Base-by-base conservation (phyloP, 1,140 invertebrate species). In the Nebria ingens region DNA sequence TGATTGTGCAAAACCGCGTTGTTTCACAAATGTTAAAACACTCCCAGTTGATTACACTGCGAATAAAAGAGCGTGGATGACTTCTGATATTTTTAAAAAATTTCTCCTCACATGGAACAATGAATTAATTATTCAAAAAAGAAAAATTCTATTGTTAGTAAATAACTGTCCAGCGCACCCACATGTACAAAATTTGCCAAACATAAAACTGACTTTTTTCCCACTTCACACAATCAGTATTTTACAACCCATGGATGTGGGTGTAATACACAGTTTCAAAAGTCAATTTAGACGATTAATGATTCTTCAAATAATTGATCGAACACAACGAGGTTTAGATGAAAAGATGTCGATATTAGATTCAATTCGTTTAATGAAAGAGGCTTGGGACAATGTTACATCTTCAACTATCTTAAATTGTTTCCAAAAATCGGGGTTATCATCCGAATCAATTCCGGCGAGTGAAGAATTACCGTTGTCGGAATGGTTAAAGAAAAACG, bases 231-330 rank as follows among this genome's bases (percentile, higher is more conserved):
- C 53, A 9, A 64, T 53, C 25, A 54, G 56, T 15, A 42, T 55
- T 15, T 23, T 61, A 23, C 56, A 63, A 34, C 60, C 57, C 13
- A 59, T 65, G 59, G 56, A 65, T 51, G 58, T 60, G 49, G 58
- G 61, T 2, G 42, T 65, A 20, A 63, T 64, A 2, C 51, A 57
- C 23, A 54, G 19, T 51, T 54, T 63, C 17, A 64, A 64, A 34
- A 9, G 19, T 13, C 19, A 52, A 11, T 64, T 58, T 50, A 19
- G 55, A 45, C 12, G 40, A 25, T 13, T 50, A 21, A 1, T 56
- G 19, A 21, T 58, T 2, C 9, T 3, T 17, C 23, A 58, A 51
- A 42, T 51, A 9, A n/a, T 34, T 6, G 25, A 34, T 9, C n/a
- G n/a, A n/a, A n/a, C n/a, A n/a, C n/a, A n/a, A n/a, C n/a, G n/a